A percentile compares a stretch with the other conserved stretches of the same genome.
Evolutionary conservation across 2,113 vertebrate species (phyloP).

Genomic region (Daboia siamensis): DNA sequence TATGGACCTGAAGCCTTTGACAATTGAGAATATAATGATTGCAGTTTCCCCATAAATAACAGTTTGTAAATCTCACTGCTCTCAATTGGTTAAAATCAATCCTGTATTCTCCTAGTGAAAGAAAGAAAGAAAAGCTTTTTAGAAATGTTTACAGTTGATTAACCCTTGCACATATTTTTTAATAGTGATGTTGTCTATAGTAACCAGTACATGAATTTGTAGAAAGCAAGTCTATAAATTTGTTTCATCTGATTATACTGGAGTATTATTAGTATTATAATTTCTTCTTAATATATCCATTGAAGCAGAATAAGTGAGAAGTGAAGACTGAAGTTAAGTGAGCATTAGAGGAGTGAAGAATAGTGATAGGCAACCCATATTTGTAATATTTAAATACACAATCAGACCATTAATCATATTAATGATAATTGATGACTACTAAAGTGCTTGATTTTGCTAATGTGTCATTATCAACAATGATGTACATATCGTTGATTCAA

Average conservation of each 20-base stretch:
- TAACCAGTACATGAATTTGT: not conserved
- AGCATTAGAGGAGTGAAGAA: not conserved
- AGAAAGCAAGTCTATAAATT: not conserved
- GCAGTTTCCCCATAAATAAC: not conserved
- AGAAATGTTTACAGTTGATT: not conserved
- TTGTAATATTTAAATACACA: not conserved
- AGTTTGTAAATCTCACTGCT: not conserved
- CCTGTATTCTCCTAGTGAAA: not conserved
- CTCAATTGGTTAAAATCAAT: not conserved
- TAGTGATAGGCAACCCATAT: not conserved
- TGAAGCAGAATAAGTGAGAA: not conserved
- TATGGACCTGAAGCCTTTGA: not conserved
- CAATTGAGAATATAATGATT: constrained; percentile 22
- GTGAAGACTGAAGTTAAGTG: not conserved
- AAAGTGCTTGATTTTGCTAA: not conserved
- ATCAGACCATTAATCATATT: not conserved
- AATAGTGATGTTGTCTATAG: not conserved
- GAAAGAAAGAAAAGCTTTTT: not conserved
- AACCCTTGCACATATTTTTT: not conserved
- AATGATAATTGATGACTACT: not conserved
- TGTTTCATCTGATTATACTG: not conserved
- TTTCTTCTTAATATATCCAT: not conserved
- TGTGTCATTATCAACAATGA: not conserved
- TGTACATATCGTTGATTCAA: not conserved
- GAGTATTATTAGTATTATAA: not conserved